Conservation (phyloP, 1,140 invertebrate genomes). For the Geopemphigus sp. region DNA sequence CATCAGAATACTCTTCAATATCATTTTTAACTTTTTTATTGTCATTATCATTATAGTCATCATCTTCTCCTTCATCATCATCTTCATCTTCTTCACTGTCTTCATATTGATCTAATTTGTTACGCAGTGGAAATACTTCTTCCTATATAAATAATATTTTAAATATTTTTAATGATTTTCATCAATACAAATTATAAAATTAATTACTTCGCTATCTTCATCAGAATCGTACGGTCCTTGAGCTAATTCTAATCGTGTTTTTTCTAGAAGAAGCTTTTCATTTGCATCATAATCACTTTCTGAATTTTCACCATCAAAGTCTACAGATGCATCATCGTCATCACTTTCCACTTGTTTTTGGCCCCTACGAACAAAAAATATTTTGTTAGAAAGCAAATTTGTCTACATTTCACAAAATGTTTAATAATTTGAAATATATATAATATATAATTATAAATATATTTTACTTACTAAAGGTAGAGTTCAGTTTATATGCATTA, state of each 20-base stretch:
- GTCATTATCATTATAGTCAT: constrained; percentile 60
- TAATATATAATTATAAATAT: no score
- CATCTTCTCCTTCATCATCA: constrained; percentile 59
- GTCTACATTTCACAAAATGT: no score
- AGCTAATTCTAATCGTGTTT: constrained; percentile 58
- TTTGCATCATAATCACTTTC: constrained; percentile 68
- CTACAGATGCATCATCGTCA: constrained; percentile 50
- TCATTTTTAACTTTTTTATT: constrained; percentile 57
- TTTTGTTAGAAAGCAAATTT: no score
- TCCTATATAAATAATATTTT: constrained; percentile 55
- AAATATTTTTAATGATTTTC: neutral
- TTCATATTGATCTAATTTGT: constrained; percentile 49
- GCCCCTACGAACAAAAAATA: constrained; percentile 18
- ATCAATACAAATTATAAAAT: neutral
- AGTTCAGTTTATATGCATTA: no score
- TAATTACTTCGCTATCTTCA: constrained; percentile 48
- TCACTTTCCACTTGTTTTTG: constrained; percentile 47
- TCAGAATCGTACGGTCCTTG: constrained; percentile 61
- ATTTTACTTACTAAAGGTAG: no score
- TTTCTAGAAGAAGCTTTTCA: constrained; percentile 64
- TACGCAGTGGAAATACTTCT: constrained; percentile 63
- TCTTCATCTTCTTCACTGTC: constrained; percentile 58
- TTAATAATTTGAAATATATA: no score
- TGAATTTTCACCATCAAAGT: constrained; percentile 66
- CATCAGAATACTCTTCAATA: constrained; percentile 55